Evolutionary conservation across 2,113 vertebrate genomes (phyloP), one percentile per base, ranked within the genome.

Genomic region (Electrona antarctica): DNA sequence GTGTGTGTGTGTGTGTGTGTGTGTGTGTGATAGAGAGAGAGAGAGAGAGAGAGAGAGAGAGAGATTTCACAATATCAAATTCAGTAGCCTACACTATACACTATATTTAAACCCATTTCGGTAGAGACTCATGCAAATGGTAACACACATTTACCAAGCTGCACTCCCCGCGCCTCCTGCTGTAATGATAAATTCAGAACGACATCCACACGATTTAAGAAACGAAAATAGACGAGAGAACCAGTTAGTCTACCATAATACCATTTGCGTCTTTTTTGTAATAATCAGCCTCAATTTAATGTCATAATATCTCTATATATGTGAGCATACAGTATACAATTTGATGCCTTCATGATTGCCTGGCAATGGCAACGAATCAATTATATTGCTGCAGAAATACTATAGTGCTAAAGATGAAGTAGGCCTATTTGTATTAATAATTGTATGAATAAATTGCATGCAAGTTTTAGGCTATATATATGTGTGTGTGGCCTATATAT

Each of bases 11-110:
- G 21, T 21, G 51, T n/a, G n/a, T n/a, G n/a, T n/a, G n/a, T n/a
- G n/a, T n/a, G n/a, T n/a, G n/a, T n/a, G n/a, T n/a, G 15, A 58
- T 2, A 41, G n/a, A 69, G 41, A 49, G 13, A 60, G 48, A 54
- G 60, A 55, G 33, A 56, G 69, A 64, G 51, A 58, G 14, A 57
- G 33, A 56, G 41, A 47, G 60, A 72, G 59, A 55, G 59, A 71
- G 59, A 55, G 51, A 33, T 21, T 41, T 50, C 49, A 50, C 11
- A 8, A 49, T 54, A 54, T 54, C 11, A 54, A 7, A 9, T 52
- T 52, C 5, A 12, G 3, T 4, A 12, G 51, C 51, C 51, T 12
- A 12, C 11, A 2, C 11, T 10, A 3, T 13, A 12, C 13, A 54
- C 51, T 13, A 13, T 54, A 54, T 54, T 41, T 41, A 41, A 41